Evolutionary conservation across 2,113 vertebrate species (phyloP).

Genomic region (Ophiodon elongatus): DNA sequence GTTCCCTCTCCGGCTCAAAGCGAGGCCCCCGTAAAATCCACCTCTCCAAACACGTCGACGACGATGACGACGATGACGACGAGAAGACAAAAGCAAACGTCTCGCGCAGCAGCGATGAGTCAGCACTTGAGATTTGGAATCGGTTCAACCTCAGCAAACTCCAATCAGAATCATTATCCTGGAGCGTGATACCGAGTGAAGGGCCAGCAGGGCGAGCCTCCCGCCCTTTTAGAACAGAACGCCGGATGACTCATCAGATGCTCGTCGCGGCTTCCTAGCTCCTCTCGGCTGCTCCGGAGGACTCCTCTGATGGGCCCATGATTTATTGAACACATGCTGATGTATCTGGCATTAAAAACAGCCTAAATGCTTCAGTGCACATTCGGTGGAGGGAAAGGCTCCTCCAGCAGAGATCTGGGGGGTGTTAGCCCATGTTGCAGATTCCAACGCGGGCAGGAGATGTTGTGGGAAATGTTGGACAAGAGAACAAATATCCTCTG

Average conservation of each 20-base stretch:
- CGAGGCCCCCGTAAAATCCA: neutral
- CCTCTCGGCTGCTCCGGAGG: constrained; percentile 29
- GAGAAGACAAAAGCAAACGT: constrained; percentile 1
- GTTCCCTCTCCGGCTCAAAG: neutral
- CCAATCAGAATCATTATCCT: constrained; percentile 12
- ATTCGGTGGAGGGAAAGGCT: constrained; percentile 12
- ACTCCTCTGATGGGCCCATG: constrained; percentile 44
- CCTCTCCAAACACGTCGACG: neutral
- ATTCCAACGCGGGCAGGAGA: constrained; percentile 8
- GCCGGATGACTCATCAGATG: constrained; percentile 62
- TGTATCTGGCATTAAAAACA: constrained; percentile 53
- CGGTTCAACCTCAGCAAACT: neutral
- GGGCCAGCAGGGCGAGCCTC: constrained; percentile 18
- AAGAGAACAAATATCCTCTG: constrained; percentile 18
- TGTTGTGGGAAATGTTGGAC: constrained; percentile 23
- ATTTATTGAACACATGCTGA: constrained; percentile 65
- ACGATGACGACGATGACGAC: neutral
- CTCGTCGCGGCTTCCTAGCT: constrained; percentile 54
- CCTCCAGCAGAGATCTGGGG: constrained; percentile 43
- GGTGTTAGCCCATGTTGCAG: neutral
- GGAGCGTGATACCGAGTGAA: constrained; percentile 31
- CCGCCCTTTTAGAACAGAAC: constrained; percentile 10
- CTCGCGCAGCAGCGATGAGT: neutral
- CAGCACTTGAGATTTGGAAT: constrained; percentile 4
- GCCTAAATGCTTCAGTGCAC: constrained; percentile 42